Evolutionary conservation across 2,113 vertebrate species (phyloP).

Genomic region (Hemichromis elongatus): DNA sequence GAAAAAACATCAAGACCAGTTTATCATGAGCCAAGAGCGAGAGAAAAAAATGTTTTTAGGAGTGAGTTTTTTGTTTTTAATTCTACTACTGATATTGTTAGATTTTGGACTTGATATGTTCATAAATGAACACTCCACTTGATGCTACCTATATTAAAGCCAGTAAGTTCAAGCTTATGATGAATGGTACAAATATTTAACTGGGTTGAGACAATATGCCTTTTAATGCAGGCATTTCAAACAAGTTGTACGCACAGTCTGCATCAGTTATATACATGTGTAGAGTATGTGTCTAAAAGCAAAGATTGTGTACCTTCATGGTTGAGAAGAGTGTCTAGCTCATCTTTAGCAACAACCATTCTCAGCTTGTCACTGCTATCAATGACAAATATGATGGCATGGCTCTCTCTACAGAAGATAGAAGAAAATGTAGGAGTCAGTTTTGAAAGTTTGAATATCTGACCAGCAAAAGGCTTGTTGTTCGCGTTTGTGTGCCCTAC

Average conservation of each 20-base stretch:
- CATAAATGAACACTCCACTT: background rate
- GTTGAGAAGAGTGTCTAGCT: constrained; percentile 89
- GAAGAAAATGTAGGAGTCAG: background rate
- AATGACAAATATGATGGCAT: constrained; percentile 98
- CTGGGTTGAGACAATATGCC: background rate
- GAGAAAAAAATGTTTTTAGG: background rate
- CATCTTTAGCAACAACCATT: constrained; percentile 99
- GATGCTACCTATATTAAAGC: background rate
- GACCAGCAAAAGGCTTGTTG: background rate
- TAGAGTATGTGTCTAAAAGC: background rate
- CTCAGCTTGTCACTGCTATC: constrained; percentile 95
- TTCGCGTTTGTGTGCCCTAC: constrained; percentile 66
- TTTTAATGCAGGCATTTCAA: background rate
- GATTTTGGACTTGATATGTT: background rate
- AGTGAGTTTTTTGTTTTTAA: background rate
- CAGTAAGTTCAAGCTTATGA: background rate
- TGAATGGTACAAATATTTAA: background rate
- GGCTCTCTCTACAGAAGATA: constrained; percentile 83
- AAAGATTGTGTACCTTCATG: constrained; percentile 81
- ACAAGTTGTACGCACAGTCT: background rate
- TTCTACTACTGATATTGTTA: background rate
- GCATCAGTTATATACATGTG: background rate
- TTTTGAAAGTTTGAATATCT: background rate
- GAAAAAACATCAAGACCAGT: background rate
- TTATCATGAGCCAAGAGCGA: background rate